Base-by-base conservation (phyloP, 2,113 vertebrate species). In the Protomyctophum bolini region DNA sequence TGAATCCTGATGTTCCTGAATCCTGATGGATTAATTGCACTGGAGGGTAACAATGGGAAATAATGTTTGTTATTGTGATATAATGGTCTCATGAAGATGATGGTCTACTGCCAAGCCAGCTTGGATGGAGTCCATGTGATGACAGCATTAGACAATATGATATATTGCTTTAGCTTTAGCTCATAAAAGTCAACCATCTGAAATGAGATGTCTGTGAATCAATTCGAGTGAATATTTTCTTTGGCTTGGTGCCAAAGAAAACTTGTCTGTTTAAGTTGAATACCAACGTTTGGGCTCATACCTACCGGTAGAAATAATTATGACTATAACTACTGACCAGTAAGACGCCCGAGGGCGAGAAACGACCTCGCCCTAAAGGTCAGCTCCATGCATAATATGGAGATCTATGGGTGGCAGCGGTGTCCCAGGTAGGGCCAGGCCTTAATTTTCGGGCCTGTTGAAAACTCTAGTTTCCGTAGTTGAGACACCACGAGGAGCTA, bases 1-100 rank as follows among this genome's bases (percentile, higher is more conserved):
- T 69, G 52, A 63, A 58, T 59, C 49, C 59, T 70, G 8, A 9
- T 77, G 64, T 68, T 76, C 56, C 56, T 80, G 75, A 87, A 69
- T 76, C 56, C 56, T 80, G 75, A 87, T 69, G 66, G 86, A 85
- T 91, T 84, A 85, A 87, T 83, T 60, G 47, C 74, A 49, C 8
- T 68, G 62, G 77, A 68, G 45, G 15, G 6, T 71, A 55, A 66
- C 58, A 61, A 81, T 50, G 50, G 52, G n/a, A 54, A 63, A 56
- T 6, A 12, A 12, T 65, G 66, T 73, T 62, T 82, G 71, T 62
- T 66, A 81, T 41, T 41, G 33, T 41, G 33, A 41, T 41, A 3
- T 41, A 3, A 6, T 41, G 33, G 33, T 41, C 33, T 41, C 4
- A 41, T 6, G 63, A 70, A 77, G 45, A 79, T 85, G 83, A 93